Conservation (phyloP, 2,797 vertebrate genomes). For the Rhyacichthys aspro region DNA sequence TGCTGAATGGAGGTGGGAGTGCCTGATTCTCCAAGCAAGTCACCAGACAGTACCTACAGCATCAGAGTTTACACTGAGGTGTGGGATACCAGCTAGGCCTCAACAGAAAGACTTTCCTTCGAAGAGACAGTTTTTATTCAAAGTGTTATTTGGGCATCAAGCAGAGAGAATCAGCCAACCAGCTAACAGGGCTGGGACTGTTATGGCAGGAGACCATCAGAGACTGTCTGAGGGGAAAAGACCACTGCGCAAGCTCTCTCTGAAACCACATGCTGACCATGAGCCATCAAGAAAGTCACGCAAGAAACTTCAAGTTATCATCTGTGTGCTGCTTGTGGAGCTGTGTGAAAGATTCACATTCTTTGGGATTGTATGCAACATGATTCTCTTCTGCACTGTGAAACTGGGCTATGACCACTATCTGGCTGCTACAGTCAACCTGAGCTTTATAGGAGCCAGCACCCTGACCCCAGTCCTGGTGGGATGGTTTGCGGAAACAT, state of each 20-base stretch:
- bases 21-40: slow-evolving; percentile 36
- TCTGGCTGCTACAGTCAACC: slow-evolving; percentile 87
- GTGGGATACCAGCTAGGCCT: slow-evolving; percentile 81
- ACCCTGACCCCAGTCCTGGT: slow-evolving; percentile 82
- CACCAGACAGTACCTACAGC: slow-evolving; percentile 46
- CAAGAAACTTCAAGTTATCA: slow-evolving; percentile 83
- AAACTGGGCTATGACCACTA: slow-evolving; percentile 86
- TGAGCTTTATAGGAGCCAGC: slow-evolving; percentile 89
- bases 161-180: background rate
- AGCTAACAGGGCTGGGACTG: slow-evolving; percentile 41
- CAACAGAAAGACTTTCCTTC: slow-evolving; percentile 16
- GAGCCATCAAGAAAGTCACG: slow-evolving; percentile 45
- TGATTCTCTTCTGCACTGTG: slow-evolving; percentile 91
- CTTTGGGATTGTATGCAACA: slow-evolving; percentile 92
- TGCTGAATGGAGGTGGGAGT: slow-evolving; percentile 41
- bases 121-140: slow-evolving; percentile 13
- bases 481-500: slow-evolving; percentile 86
- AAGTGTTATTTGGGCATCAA: background rate
- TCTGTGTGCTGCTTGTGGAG: slow-evolving; percentile 90
- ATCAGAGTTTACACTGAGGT: slow-evolving; percentile 68
- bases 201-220: slow-evolving; percentile 65
- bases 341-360: slow-evolving; percentile 92
- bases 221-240: slow-evolving; percentile 34
- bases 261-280: slow-evolving; percentile 18
- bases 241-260: slow-evolving; percentile 28